Conservation (phyloP, 2,113 vertebrate genomes). For the Pipra filicauda region DNA sequence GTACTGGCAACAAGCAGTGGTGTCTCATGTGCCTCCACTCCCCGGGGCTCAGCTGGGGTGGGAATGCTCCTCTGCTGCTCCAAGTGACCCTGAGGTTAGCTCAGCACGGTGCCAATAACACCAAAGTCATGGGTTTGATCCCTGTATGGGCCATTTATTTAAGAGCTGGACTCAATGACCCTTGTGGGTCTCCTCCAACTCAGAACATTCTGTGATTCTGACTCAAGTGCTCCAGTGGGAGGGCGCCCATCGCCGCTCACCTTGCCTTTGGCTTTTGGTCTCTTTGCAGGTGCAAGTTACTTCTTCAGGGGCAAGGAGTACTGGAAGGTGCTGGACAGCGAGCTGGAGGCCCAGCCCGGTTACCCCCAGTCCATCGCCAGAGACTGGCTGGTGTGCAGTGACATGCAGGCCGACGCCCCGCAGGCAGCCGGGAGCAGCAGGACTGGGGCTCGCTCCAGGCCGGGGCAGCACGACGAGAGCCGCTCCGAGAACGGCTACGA, state of each 20-base stretch:
- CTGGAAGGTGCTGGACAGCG: slow-evolving; percentile 88
- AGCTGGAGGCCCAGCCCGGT: slow-evolving; percentile 82
- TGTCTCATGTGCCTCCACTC: accelerated
- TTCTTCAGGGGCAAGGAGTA: slow-evolving; percentile 95
- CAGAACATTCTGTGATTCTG: neutral
- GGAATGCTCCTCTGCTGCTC: neutral
- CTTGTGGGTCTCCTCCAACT: neutral
- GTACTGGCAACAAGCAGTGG: neutral
- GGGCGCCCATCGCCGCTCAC: accelerated
- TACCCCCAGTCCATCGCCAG: slow-evolving; percentile 85
- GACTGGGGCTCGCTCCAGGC: slow-evolving; percentile 64
- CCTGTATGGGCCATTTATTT: neutral
- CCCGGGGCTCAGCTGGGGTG: accelerated
- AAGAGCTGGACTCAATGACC: neutral
- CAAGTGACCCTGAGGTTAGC: neutral
- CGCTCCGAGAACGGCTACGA: slow-evolving; percentile 84
- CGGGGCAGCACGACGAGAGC: slow-evolving; percentile 75
- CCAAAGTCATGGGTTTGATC: neutral
- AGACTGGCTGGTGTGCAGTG: slow-evolving; percentile 92
- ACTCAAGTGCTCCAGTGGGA: neutral
- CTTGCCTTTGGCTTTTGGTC: neutral
- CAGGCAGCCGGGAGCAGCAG: slow-evolving; percentile 65
- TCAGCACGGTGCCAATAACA: neutral
- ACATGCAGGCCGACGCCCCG: slow-evolving; percentile 80
- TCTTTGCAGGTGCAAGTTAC: slow-evolving; percentile 84